These are phyloP conservation scores for Propithecus perrieri DNA, from an alignment of 2,797 vertebrate genomes.

Conservation along the genomic window DNA sequence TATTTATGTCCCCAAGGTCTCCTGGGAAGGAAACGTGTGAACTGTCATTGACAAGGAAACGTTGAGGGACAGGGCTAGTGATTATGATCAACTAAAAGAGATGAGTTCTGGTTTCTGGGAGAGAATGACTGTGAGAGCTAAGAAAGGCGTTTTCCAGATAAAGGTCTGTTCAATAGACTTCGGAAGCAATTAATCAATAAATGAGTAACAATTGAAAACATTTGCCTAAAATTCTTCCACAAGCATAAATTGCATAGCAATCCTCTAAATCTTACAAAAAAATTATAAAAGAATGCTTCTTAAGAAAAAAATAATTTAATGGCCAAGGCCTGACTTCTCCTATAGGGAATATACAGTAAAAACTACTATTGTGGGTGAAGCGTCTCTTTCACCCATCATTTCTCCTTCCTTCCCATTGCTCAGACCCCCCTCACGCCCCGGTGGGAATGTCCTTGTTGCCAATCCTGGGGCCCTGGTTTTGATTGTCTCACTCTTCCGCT, in stretches of 20 bases:
- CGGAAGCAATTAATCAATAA: not conserved
- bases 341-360: not conserved
- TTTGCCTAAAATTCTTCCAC: not conserved
- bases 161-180: not conserved
- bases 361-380: not conserved
- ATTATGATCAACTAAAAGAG: not conserved
- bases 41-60: not conserved
- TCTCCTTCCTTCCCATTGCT: not conserved
- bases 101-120: not conserved
- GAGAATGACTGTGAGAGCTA: not conserved
- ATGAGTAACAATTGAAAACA: not conserved
- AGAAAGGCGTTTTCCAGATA: not conserved
- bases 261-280: not conserved
- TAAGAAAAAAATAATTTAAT: not conserved
- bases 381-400: not conserved
- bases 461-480: not conserved
- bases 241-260: not conserved
- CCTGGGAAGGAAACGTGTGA: not conserved
- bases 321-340: not conserved
- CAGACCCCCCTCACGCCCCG: not conserved
- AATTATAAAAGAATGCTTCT: constrained; percentile 7
- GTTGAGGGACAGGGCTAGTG: not conserved
- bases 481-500: not conserved
- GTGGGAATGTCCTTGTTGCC: not conserved
- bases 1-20: not conserved